These are phyloP conservation scores for Pseudomyrmex gracilis DNA, from an alignment of 1,140 invertebrate genomes.

Conservation along the genomic window DNA sequence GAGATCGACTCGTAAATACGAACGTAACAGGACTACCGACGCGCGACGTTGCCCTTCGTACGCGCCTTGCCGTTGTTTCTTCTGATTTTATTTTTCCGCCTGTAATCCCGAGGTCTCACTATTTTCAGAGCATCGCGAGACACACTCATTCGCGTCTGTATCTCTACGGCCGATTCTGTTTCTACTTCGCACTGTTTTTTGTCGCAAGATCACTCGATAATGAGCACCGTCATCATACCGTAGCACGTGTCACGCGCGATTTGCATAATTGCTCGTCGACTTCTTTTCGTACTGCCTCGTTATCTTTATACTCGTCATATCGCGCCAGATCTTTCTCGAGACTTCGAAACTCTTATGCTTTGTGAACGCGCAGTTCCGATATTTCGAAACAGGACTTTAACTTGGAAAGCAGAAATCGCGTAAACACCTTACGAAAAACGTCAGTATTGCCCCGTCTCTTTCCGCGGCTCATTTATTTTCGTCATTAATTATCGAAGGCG, in stretches of 20 bases:
- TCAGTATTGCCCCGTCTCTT: background rate
- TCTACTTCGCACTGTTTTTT: conserved; percentile 3
- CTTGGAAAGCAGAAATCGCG: conserved; percentile 1
- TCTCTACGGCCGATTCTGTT: conserved; percentile 28
- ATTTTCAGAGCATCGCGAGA: conserved; percentile 44
- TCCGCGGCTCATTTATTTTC: conserved; percentile 10
- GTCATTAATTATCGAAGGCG: conserved; percentile 41
- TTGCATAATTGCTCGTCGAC: conserved; percentile 55
- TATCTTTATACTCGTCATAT: conserved; percentile 55
- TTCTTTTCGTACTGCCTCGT: conserved; percentile 35
- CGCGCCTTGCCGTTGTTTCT: background rate
- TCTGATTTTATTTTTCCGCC: background rate
- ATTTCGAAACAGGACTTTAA: conserved; percentile 2
- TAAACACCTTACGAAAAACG: background rate
- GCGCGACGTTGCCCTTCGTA: conserved; percentile 4
- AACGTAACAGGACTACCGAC: conserved; percentile 38
- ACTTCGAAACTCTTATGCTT: background rate
- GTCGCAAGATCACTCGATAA: conserved; percentile 35
- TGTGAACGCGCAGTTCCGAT: background rate
- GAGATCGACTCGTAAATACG: conserved; percentile 35
- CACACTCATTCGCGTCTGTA: conserved; percentile 34
- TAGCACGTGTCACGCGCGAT: conserved; percentile 57
- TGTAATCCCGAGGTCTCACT: background rate
- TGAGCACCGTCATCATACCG: conserved; percentile 14
- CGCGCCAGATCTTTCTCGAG: conserved; percentile 15